These are phyloP conservation scores for Chloebia gouldiae DNA, from an alignment of 2,113 vertebrate genomes.

Conservation along the genomic window DNA sequence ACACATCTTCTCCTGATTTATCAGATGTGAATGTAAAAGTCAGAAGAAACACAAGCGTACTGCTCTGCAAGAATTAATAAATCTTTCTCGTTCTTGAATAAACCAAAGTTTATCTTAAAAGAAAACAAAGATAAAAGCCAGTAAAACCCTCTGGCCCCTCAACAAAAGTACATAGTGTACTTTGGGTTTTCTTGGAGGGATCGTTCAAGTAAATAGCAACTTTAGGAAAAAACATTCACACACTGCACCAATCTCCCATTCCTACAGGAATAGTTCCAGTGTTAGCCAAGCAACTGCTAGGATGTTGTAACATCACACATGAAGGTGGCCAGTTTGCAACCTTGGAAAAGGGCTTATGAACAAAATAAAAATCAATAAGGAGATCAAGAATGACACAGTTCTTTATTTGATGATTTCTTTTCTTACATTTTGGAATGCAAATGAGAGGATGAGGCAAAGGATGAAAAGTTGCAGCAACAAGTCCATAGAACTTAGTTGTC, in stretches of 20 bases:
- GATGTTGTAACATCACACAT: neutral
- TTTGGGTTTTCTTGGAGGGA: neutral
- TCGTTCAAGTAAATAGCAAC: neutral
- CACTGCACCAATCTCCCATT: neutral
- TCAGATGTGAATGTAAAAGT: neutral
- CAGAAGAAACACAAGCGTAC: neutral
- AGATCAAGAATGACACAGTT: neutral
- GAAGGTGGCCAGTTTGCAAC: neutral
- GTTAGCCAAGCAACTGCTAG: neutral
- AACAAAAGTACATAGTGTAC: neutral
- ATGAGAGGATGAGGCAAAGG: neutral
- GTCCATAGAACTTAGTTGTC: neutral
- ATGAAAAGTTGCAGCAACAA: neutral
- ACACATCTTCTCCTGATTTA: neutral
- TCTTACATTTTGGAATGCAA: neutral
- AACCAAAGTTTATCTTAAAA: neutral
- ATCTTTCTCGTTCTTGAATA: neutral
- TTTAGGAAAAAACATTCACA: neutral
- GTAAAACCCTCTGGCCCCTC: neutral
- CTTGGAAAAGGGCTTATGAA: neutral
- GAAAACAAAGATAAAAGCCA: neutral
- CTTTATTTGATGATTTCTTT: neutral
- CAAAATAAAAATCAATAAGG: neutral
- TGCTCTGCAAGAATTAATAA: neutral
- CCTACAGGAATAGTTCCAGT: neutral